Evolutionary conservation across 2,888 invertebrate species (phyloP), one percentile per base, ranked within the genome.

Genomic region (Agapostemon virescens): DNA sequence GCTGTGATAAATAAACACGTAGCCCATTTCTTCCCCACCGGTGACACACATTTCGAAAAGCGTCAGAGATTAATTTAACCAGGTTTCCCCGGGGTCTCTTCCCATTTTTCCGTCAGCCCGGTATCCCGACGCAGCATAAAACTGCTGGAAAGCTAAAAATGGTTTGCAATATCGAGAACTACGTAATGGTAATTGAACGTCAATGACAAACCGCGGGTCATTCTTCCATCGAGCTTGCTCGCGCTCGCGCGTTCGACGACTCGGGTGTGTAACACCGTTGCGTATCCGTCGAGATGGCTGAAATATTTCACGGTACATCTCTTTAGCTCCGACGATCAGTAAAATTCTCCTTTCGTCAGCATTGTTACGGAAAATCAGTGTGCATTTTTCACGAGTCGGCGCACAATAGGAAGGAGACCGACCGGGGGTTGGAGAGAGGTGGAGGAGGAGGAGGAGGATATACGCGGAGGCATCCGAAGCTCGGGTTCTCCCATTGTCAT

Each of bases 331-430:
- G 81, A 69, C 85, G 85, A 86, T 85, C 86, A 84, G 82, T 82
- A 77, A 86, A 85, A 84, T 84, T 77, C 85, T 84, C 81, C 84
- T 86, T 86, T 87, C 85, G 87, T 85, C 87, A 82, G 86, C 84
- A 86, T 86, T 86, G 86, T 86, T 86, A 86, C 86, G 86, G 87
- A 84, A 86, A 86, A 86, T 86, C 86, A 87, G 86, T 74, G 87
- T 81, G 85, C 87, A 86, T 86, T 86, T 86, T 87, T 86, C 86
- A 86, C 86, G 84, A 87, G 84, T 82, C 87, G 81, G 42, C 81
- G 86, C 81, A 86, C 86, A 86, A 86, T 86, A 69, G 86, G 74
- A 67, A 82, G 69, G 77, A 23, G 40, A 9, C 9, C 7, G 83
- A 86, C 74, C 77, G 83, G 17, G 38, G 40, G 40, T 11, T 9